Percentiles rank a stretch among this genome's conserved stretches.
These are phyloP conservation scores for Varanus salvator DNA, from an alignment of 2,113 vertebrate genomes.

Conservation along the genomic window DNA sequence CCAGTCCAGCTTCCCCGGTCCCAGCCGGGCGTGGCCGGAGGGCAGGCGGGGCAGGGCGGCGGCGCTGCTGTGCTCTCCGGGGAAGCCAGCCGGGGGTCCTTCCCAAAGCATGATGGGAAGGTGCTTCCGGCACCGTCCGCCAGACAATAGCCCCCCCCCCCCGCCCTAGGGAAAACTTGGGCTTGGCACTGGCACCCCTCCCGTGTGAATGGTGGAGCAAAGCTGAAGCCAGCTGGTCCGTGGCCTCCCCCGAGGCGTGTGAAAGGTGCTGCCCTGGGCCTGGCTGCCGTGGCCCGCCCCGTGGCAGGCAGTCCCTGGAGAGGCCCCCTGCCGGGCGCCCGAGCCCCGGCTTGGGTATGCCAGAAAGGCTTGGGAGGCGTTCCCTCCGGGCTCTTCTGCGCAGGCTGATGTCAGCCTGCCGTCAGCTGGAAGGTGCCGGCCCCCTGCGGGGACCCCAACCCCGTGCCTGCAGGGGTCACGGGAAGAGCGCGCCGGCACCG, in stretches of 20 bases:
- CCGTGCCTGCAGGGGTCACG: too few relatives aligned
- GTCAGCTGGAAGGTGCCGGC: neutral
- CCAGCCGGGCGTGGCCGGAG: neutral
- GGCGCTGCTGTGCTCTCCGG: neutral
- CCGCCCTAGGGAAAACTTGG: neutral
- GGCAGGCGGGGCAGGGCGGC: too few relatives aligned
- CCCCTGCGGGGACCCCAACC: too few relatives aligned
- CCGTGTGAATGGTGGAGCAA: neutral
- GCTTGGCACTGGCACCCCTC: neutral
- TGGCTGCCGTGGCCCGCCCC: too few relatives aligned
- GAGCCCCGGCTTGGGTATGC: too few relatives aligned
- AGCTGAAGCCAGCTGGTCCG: too few relatives aligned
- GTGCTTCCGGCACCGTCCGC: neutral
- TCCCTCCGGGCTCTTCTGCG: neutral
- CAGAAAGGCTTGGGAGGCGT: too few relatives aligned
- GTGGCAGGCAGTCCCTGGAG: neutral
- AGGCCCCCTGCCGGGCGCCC: neutral
- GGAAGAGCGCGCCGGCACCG: neutral
- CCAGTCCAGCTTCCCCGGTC: too few relatives aligned
- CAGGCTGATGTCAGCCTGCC: neutral
- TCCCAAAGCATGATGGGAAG: neutral
- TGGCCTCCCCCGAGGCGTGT: neutral
- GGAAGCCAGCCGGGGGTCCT: neutral
- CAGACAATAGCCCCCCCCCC: neutral
- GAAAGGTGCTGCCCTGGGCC: neutral